A percentile compares a stretch with the other conserved stretches of the same genome.
These are phyloP conservation scores for Pachycephus smyrnensis DNA, from an alignment of 2,888 invertebrate species.

Conservation along the genomic window DNA sequence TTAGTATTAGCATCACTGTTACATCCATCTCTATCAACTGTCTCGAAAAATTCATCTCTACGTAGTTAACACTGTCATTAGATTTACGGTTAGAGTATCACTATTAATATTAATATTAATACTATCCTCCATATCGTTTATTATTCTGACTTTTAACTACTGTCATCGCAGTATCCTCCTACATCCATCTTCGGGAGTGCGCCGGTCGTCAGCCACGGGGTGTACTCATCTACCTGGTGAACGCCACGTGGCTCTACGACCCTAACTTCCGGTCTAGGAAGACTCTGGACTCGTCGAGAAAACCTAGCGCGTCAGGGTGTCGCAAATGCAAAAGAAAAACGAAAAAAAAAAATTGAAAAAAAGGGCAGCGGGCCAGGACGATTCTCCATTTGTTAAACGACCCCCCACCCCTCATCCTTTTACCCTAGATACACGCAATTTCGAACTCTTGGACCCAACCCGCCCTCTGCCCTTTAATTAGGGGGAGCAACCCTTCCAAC, in stretches of 20 bases:
- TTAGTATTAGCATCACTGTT: background rate
- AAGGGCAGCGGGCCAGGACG: conserved; percentile 10
- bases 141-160: conserved; percentile 9
- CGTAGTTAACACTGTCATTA: conserved; percentile 26
- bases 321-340: conserved; percentile 20
- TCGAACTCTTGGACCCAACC: conserved; percentile 6
- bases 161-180: background rate
- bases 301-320: background rate
- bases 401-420: background rate
- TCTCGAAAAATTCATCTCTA: background rate
- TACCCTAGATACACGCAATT: background rate
- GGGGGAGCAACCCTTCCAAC: background rate
- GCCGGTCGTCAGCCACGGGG: too few species aligned
- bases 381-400: background rate
- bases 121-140: conserved; percentile 30
- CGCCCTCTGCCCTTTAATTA: conserved; percentile 9
- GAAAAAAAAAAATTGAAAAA: conserved; percentile 25
- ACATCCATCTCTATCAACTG: background rate
- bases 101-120: conserved; percentile 33
- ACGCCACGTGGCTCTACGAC: too few species aligned
- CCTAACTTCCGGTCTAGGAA: background rate
- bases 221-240: background rate
- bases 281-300: background rate
- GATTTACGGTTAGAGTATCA: conserved; percentile 11
- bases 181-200: background rate